Evolutionary conservation across 2,113 vertebrate genomes (phyloP), one percentile per base, ranked within the genome.

Genomic region (Arothron firmamentum): DNA sequence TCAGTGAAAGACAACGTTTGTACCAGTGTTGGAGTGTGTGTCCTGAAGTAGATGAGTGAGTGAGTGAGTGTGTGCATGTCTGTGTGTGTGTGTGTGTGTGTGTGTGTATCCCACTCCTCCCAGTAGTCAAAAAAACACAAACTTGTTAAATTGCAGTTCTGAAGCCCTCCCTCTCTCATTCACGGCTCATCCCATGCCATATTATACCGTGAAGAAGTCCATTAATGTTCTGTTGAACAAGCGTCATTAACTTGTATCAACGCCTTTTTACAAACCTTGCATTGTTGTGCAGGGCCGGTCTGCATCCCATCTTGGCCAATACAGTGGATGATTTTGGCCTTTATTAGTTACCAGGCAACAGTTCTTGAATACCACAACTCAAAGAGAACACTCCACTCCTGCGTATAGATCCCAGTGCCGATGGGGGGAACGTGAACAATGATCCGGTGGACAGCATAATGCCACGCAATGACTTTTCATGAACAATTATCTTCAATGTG

Each of bases 401-500:
- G 93, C 93, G 93, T 93, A 94, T 94, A 96, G 94, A 95, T 92
- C 91, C 95, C 93, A 94, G 94, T 95, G 93, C 94, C 92, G 90
- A 93, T 92, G 92, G 92, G 87, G 93, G 91, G 85, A 80, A 13
- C 3, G 47, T 95, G 95, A 97, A 98, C 95, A 98, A 99, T 97
- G 95, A 97, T 96, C 91, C 92, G 86, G 91, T 86, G 93, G 93
- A 95, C 94, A 94, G 94, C 95, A 94, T 96, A 95, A 96, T 96
- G 93, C 94, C 93, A 94, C 91, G 93, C 94, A 95, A 93, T 96
- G 96, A 97, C 96, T 98, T 98, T 95, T 95, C 96, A 95, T 93
- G 92, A 94, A 93, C 95, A 98, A 97, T 99, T 98, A 98, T 97
- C 94, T 96, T 96, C 93, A 92, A 92, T 94, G 94, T 98, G 95